These are phyloP conservation scores for Thunnus albacares DNA, from an alignment of 2,797 vertebrate species.

Conservation along the genomic window DNA sequence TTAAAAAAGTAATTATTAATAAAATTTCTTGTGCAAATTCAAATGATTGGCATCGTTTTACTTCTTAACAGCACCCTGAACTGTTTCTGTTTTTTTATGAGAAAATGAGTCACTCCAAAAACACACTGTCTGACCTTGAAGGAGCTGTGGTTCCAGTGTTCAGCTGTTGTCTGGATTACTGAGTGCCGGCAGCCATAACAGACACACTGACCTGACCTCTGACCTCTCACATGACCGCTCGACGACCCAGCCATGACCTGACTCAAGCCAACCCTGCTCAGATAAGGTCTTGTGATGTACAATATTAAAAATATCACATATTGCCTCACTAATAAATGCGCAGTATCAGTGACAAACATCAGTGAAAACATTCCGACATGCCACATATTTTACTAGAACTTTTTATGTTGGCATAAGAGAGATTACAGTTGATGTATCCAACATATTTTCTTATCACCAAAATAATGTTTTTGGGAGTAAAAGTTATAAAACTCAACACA, in stretches of 20 bases:
- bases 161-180: slow-evolving; percentile 71
- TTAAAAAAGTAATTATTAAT: slow-evolving; percentile 3
- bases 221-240: slow-evolving; percentile 49
- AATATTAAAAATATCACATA: not conserved
- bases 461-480: not conserved
- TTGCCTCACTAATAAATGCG: too few species aligned
- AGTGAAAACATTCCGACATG: too few species aligned
- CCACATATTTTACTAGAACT: too few species aligned
- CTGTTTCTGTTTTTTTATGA: not conserved
- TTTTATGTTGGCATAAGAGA: too few species aligned
- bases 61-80: not conserved
- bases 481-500: not conserved
- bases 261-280: slow-evolving; percentile 8
- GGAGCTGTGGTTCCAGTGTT: slow-evolving; percentile 17
- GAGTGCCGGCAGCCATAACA: slow-evolving; percentile 42
- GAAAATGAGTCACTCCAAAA: not conserved
- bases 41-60: not conserved
- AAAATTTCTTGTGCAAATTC: not conserved
- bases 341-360: too few species aligned
- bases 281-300: not conserved
- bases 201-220: slow-evolving; percentile 40
- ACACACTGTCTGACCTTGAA: slow-evolving; percentile 23
- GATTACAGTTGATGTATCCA: not conserved
- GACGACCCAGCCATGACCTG: slow-evolving; percentile 11
- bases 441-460: not conserved